These are phyloP conservation scores for Spilogale gracilis DNA, from an alignment of 2,113 vertebrate species.

Conservation along the genomic window DNA sequence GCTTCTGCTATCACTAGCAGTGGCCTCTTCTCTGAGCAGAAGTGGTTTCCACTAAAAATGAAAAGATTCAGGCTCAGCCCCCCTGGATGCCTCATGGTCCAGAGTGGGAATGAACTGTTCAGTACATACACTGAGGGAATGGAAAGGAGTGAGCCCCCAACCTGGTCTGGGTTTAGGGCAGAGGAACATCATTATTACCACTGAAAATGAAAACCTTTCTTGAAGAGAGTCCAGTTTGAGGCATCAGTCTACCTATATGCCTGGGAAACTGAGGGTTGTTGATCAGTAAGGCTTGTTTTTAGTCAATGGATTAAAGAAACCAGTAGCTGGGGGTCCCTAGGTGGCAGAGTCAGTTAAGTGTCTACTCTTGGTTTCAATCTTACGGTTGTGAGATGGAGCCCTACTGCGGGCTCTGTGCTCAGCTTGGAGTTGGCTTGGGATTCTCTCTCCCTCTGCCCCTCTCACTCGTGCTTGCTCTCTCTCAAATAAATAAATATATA, in stretches of 20 bases:
- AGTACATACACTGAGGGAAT: neutral
- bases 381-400: neutral
- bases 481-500: neutral
- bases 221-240: neutral
- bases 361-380: neutral
- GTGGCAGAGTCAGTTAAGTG: neutral
- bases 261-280: neutral
- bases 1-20: neutral
- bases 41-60: constrained; percentile 38
- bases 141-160: neutral
- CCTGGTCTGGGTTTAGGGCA: neutral
- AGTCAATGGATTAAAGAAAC: neutral
- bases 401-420: neutral
- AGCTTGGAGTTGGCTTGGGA: neutral
- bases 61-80: constrained; percentile 16
- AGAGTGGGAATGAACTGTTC: neutral
- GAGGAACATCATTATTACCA: neutral
- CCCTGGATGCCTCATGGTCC: neutral
- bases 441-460: neutral
- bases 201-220: neutral
- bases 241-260: neutral
- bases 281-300: neutral
- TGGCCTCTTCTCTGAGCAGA: neutral
- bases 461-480: neutral
- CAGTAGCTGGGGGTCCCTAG: neutral